Conservation (phyloP, 2,797 vertebrate species). For the Erpetoichthys calabaricus region DNA sequence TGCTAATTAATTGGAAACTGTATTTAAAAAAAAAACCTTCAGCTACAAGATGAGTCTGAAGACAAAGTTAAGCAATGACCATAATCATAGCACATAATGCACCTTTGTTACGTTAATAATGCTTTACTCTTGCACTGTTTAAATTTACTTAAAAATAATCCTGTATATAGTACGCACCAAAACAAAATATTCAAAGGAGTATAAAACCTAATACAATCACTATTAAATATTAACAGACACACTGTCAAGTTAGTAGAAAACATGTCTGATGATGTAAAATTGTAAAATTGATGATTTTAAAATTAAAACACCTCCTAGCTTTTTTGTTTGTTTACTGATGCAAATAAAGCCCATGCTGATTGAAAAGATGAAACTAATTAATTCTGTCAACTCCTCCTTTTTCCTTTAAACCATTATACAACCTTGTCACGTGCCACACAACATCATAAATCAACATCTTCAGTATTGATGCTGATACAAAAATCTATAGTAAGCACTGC, state of each 20-base stretch:
- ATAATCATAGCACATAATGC: no score
- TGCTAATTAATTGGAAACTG: no score
- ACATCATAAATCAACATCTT: slow-evolving; percentile 26
- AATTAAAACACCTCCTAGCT: not conserved
- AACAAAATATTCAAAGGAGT: slow-evolving; percentile 1
- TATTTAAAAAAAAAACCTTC: no score
- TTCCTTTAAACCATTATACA: slow-evolving; percentile 7
- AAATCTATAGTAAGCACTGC: slow-evolving; percentile 21
- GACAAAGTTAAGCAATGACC: no score
- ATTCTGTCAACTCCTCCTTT: slow-evolving; percentile 13
- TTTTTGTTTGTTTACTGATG: slow-evolving; percentile 8
- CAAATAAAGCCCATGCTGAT: slow-evolving; percentile 1
- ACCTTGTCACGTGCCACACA: slow-evolving; percentile 14
- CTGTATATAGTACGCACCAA: no score
- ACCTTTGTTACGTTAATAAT: no score
- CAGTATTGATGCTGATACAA: slow-evolving; percentile 22
- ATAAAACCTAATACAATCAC: slow-evolving; percentile 17
- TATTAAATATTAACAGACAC: slow-evolving; percentile 3
- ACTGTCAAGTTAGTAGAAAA: no score
- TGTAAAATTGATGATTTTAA: no score
- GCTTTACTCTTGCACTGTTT: no score
- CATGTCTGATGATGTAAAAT: no score
- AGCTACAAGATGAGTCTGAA: no score
- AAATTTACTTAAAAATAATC: no score
- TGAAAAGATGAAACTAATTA: slow-evolving; percentile 10